These are phyloP conservation scores for Suillia variegata DNA, from an alignment of 2,888 invertebrate species.

Conservation along the genomic window DNA sequence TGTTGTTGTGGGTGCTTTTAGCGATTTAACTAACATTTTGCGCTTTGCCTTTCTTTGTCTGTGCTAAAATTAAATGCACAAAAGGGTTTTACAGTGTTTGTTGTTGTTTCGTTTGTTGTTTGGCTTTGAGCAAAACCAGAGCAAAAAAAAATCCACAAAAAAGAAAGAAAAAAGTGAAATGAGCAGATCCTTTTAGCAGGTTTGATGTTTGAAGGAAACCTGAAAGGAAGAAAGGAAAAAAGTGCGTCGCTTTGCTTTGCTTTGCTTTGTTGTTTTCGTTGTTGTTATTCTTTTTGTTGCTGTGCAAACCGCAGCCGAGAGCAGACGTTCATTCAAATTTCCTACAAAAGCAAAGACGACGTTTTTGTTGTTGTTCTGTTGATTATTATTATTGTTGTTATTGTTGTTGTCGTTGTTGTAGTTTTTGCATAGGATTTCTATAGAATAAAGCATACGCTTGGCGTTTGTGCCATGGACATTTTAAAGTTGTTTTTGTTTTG, in stretches of 20 bases:
- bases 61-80: slow-evolving; percentile 54
- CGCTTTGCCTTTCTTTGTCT: slow-evolving; percentile 47
- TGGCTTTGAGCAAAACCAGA: neutral
- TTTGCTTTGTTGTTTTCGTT: slow-evolving; percentile 3
- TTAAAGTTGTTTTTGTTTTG: slow-evolving; percentile 27
- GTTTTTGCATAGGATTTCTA: slow-evolving; percentile 15
- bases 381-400: slow-evolving; percentile 7
- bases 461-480: neutral
- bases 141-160: neutral
- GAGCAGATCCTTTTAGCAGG: neutral
- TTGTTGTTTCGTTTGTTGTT: too few relatives aligned
- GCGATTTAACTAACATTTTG: slow-evolving; percentile 31
- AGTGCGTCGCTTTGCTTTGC: neutral
- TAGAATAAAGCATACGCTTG: neutral
- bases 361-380: slow-evolving; percentile 8
- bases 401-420: slow-evolving; percentile 21
- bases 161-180: neutral
- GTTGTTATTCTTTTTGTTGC: too few relatives aligned
- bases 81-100: too few relatives aligned
- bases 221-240: neutral
- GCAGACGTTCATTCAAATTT: slow-evolving; percentile 3
- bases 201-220: neutral
- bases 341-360: slow-evolving; percentile 1
- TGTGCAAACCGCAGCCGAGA: slow-evolving; percentile 1
- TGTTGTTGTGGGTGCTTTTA: slow-evolving; percentile 26